Evolutionary conservation across 2,797 vertebrate genomes (phyloP).

Genomic region (Leucoraja ocellata): DNA sequence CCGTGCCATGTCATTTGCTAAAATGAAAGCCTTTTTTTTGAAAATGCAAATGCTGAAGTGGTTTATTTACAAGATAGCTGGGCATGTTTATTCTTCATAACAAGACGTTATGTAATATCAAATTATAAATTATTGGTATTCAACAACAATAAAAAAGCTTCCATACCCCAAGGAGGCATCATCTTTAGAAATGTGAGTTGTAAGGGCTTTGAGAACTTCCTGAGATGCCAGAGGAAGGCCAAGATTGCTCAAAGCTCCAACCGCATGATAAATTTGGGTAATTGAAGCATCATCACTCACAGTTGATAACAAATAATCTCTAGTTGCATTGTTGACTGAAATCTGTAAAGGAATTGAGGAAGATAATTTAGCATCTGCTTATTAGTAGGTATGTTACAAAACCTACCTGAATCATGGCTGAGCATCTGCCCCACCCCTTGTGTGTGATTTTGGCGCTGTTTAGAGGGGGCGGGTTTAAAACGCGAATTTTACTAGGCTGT

Average conservation of each 20-base stretch:
- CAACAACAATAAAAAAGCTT: constrained; percentile 40
- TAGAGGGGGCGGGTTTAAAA: no score
- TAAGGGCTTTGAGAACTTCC: constrained; percentile 79
- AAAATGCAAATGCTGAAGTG: background rate
- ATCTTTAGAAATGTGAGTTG: constrained; percentile 83
- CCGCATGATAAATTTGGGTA: constrained; percentile 82
- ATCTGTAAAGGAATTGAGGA: constrained; percentile 60
- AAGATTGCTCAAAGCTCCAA: constrained; percentile 77
- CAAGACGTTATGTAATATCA: background rate
- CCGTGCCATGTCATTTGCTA: no score
- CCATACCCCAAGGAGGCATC: constrained; percentile 81
- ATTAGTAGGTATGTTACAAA: no score
- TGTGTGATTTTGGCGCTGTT: no score
- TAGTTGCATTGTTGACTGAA: constrained; percentile 84
- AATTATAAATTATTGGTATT: background rate
- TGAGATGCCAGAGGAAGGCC: constrained; percentile 85
- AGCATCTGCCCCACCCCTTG: no score
- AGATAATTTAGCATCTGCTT: background rate
- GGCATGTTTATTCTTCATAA: background rate
- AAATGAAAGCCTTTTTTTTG: background rate
- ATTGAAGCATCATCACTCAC: constrained; percentile 88
- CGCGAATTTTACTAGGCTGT: no score
- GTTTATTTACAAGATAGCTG: background rate
- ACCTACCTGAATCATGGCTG: no score
- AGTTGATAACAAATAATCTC: constrained; percentile 81